Percentiles rank a stretch among this genome's conserved stretches.
phyloP scores from a whole-genome alignment of 2,797 vertebrate genomes.

The Chrosomus eos region DNA sequence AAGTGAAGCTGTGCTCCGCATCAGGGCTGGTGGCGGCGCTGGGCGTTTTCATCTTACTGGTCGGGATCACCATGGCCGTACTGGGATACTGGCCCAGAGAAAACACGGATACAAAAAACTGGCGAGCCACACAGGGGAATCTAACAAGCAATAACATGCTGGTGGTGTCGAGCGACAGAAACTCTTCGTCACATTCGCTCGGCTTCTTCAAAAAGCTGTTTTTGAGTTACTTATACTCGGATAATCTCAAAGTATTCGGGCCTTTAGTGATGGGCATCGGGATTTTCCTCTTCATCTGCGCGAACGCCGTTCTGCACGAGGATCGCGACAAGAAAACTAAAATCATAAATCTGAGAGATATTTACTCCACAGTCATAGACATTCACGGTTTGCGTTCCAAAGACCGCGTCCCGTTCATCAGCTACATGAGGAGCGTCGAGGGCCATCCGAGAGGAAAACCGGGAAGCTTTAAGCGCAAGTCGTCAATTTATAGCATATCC shows the following conservation, averaged over 20 bases:
- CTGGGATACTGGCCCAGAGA: constrained; percentile 97
- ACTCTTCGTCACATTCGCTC: constrained; percentile 59
- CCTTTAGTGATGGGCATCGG: constrained; percentile 98
- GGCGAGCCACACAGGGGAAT: constrained; percentile 54
- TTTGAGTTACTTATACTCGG: constrained; percentile 90
- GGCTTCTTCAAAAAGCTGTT: constrained; percentile 87
- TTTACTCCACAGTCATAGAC: constrained; percentile 98
- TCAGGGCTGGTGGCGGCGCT: constrained; percentile 90
- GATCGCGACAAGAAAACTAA: constrained; percentile 98
- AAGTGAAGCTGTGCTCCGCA: constrained; percentile 90
- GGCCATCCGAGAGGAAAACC: constrained; percentile 67
- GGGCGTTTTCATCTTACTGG: constrained; percentile 88
- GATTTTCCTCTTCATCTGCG: constrained; percentile 98
- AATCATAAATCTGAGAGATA: constrained; percentile 95
- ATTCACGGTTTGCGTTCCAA: constrained; percentile 91
- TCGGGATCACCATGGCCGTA: constrained; percentile 92
- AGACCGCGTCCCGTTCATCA: constrained; percentile 86
- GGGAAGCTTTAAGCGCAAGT: constrained; percentile 74
- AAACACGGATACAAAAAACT: constrained; percentile 63
- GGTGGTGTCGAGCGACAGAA: constrained; percentile 60
- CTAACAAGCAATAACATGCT: constrained; percentile 57
- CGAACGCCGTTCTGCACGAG: constrained; percentile 95
- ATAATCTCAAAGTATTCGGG: constrained; percentile 96
- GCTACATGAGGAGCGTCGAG: constrained; percentile 81
- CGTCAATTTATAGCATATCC: constrained; percentile 92